These are phyloP conservation scores for Oligia strigilis DNA, from an alignment of 2,888 invertebrate species.

Conservation along the genomic window DNA sequence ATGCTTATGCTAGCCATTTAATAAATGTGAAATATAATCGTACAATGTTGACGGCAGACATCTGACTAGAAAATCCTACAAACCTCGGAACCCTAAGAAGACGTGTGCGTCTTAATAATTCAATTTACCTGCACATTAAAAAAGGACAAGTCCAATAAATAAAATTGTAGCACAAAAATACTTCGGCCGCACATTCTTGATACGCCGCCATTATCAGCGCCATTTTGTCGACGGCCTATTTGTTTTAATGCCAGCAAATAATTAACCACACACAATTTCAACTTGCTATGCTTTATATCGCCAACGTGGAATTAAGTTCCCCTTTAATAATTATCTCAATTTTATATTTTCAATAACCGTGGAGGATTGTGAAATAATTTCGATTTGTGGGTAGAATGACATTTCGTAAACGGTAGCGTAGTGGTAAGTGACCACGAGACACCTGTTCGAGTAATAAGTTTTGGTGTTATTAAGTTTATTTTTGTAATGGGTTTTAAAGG, in stretches of 20 bases:
- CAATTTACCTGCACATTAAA: slow-evolving; percentile 34
- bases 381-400: slow-evolving; percentile 33
- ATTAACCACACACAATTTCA: slow-evolving; percentile 65
- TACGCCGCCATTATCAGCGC: slow-evolving; percentile 60
- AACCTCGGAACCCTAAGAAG: not conserved
- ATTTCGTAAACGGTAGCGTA: slow-evolving; percentile 45
- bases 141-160: slow-evolving; percentile 41
- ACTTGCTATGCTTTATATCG: slow-evolving; percentile 54
- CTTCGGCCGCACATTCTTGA: slow-evolving; percentile 55
- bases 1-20: not conserved
- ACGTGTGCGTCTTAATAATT: slow-evolving; percentile 38
- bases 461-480: slow-evolving; percentile 23
- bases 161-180: slow-evolving; percentile 54
- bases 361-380: slow-evolving; percentile 33
- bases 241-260: slow-evolving; percentile 67
- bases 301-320: slow-evolving; percentile 44
- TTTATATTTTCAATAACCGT: slow-evolving; percentile 54
- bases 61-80: not conserved
- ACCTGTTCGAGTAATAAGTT: slow-evolving; percentile 10
- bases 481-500: slow-evolving; percentile 9
- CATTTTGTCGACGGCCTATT: slow-evolving; percentile 63
- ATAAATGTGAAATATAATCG: too few species aligned
- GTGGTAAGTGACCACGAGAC: slow-evolving; percentile 27
- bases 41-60: not conserved
- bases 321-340: slow-evolving; percentile 45